These are phyloP conservation scores for Drosophila kohkoa DNA, from an alignment of 1,140 invertebrate species.

Conservation along the genomic window DNA sequence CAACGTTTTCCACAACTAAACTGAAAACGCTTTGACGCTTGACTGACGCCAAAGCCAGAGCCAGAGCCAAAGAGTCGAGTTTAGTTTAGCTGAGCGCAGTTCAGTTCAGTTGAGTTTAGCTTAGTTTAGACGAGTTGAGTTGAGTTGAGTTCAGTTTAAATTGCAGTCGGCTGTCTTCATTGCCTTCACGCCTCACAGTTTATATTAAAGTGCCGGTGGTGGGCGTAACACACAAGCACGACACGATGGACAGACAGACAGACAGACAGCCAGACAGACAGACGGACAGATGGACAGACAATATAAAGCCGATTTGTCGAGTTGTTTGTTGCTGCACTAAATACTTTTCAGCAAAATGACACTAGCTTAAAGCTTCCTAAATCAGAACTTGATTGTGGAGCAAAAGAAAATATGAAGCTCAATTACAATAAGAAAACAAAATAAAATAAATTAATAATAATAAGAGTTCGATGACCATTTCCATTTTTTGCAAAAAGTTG, in stretches of 20 bases:
- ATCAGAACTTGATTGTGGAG: neutral
- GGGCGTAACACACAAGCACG: constrained; percentile 72
- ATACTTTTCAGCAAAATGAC: constrained; percentile 19
- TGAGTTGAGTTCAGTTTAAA: constrained; percentile 39
- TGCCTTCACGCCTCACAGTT: constrained; percentile 47
- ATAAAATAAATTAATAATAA: too few species aligned
- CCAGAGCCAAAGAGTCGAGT: constrained; percentile 11
- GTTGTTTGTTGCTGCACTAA: constrained; percentile 29
- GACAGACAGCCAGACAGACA: neutral
- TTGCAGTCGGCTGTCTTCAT: constrained; percentile 37
- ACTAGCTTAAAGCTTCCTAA: constrained; percentile 9
- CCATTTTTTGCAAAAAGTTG: too few species aligned
- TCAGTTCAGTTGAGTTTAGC: constrained; percentile 14
- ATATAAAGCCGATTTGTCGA: constrained; percentile 59
- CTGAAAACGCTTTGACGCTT: constrained; percentile 77
- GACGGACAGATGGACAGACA: constrained; percentile 21
- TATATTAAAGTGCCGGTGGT: constrained; percentile 58
- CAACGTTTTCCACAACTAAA: constrained; percentile 66
- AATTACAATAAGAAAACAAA: too few species aligned
- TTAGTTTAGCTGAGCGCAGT: constrained; percentile 11
- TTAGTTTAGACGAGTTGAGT: constrained; percentile 16
- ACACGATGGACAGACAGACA: constrained; percentile 38
- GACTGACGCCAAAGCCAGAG: constrained; percentile 60
- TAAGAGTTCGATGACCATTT: too few species aligned
- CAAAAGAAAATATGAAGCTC: neutral